These are phyloP conservation scores for Clistopyga incitator DNA, from an alignment of 2,888 invertebrate species.

Conservation along the genomic window DNA sequence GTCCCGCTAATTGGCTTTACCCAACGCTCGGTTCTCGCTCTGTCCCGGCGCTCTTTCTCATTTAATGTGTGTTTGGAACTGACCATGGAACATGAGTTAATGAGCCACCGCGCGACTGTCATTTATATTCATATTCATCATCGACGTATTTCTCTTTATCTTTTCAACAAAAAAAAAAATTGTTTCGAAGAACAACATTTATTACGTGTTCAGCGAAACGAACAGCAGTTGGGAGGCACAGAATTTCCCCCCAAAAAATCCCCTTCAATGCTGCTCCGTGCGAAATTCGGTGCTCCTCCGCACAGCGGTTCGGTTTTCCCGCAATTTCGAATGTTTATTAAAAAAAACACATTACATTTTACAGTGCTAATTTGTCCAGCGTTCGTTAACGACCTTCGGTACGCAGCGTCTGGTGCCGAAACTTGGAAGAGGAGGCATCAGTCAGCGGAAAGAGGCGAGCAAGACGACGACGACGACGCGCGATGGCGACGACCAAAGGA, in stretches of 20 bases:
- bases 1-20: slow-evolving; percentile 55
- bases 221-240: too few species aligned
- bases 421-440: slow-evolving; percentile 26
- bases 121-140: too few species aligned
- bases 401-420: slow-evolving; percentile 38
- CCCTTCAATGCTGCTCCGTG: too few species aligned
- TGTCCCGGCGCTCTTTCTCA: neutral
- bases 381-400: neutral
- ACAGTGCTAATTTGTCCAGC: neutral
- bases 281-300: too few species aligned
- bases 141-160: neutral
- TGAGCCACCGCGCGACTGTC: too few species aligned
- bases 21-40: slow-evolving; percentile 20
- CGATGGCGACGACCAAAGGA: slow-evolving; percentile 43
- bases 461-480: slow-evolving; percentile 19
- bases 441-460: slow-evolving; percentile 34
- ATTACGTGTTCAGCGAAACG: too few species aligned
- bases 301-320: too few species aligned
- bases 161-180: neutral
- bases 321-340: too few species aligned
- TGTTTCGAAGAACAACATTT: too few species aligned
- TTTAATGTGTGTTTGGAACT: neutral
- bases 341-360: too few species aligned
- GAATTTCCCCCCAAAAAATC: too few species aligned
- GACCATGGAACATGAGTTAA: neutral